phyloP scores from a whole-genome alignment of 2,888 invertebrate genomes.

The Pseudanteris insignis region DNA sequence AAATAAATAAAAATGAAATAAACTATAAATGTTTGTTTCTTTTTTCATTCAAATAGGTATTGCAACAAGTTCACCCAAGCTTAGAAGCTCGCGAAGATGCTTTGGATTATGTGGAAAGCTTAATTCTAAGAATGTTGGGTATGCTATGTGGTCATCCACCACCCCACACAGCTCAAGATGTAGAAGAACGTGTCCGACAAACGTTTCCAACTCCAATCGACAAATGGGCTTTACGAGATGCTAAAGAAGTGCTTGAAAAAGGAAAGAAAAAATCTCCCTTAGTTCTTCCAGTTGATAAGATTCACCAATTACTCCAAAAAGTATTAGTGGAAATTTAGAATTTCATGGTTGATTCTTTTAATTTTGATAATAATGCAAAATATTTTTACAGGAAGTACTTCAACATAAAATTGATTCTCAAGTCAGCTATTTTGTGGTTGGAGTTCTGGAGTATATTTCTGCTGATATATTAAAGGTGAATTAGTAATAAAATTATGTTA shows the following conservation, averaged over 20 bases:
- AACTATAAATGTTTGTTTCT: too few relatives aligned
- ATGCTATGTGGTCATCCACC: conserved; percentile 88
- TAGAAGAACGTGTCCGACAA: conserved; percentile 90
- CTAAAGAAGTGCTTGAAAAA: conserved; percentile 82
- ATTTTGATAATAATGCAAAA: not conserved
- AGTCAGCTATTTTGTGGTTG: conserved; percentile 89
- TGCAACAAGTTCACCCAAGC: conserved; percentile 90
- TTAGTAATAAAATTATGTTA: too few relatives aligned
- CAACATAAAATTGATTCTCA: conserved; percentile 87
- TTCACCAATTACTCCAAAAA: conserved; percentile 87
- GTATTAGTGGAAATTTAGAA: conserved; percentile 65
- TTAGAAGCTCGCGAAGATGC: conserved; percentile 88
- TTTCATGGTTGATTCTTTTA: too few relatives aligned
- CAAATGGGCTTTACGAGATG: conserved; percentile 91
- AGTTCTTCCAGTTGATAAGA: conserved; percentile 86
- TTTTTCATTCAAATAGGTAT: too few relatives aligned
- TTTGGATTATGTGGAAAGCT: conserved; percentile 88
- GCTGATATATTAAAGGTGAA: conserved; percentile 91
- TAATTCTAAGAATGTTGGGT: conserved; percentile 87
- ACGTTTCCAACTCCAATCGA: conserved; percentile 96
- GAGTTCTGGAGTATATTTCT: conserved; percentile 93
- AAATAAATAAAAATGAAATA: too few relatives aligned
- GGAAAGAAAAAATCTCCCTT: conserved; percentile 78
- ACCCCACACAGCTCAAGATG: conserved; percentile 84
- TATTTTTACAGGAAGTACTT: conserved; percentile 77